These are phyloP conservation scores for Cataglyphis cursor DNA, from an alignment of 2,888 invertebrate species.

Conservation along the genomic window DNA sequence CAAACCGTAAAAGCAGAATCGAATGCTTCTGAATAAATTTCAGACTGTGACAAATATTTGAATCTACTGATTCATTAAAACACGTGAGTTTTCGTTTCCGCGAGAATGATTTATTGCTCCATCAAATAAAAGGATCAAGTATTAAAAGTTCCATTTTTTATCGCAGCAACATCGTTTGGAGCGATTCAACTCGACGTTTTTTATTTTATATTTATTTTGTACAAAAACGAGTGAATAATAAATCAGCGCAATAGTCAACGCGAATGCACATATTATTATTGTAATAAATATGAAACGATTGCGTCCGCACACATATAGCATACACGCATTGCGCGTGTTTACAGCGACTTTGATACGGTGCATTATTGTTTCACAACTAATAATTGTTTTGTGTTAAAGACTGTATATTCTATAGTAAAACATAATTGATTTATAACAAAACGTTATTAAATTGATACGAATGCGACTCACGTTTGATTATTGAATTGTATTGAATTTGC, in stretches of 20 bases:
- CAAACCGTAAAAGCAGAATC: too few species aligned
- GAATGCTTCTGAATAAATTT: conserved; percentile 9
- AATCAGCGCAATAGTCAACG: background rate
- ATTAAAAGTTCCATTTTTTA: background rate
- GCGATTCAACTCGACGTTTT: background rate
- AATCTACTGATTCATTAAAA: background rate
- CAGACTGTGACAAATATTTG: background rate
- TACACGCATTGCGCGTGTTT: background rate
- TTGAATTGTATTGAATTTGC: conserved; percentile 30
- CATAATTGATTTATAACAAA: conserved; percentile 25
- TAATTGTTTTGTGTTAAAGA: background rate
- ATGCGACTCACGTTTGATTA: conserved; percentile 16
- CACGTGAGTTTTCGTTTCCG: background rate
- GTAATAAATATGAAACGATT: conserved; percentile 28
- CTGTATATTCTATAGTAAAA: conserved; percentile 23
- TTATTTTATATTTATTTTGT: background rate
- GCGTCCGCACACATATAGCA: background rate
- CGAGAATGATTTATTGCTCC: background rate
- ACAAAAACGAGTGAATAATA: conserved; percentile 4
- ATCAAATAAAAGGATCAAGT: background rate
- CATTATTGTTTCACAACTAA: conserved; percentile 36
- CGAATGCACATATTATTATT: conserved; percentile 9
- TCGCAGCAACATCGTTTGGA: background rate
- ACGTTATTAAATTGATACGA: conserved; percentile 36
- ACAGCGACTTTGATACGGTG: background rate